Base-by-base conservation (phyloP, 2,888 invertebrate species). In the Trichopria drosophilae region DNA sequence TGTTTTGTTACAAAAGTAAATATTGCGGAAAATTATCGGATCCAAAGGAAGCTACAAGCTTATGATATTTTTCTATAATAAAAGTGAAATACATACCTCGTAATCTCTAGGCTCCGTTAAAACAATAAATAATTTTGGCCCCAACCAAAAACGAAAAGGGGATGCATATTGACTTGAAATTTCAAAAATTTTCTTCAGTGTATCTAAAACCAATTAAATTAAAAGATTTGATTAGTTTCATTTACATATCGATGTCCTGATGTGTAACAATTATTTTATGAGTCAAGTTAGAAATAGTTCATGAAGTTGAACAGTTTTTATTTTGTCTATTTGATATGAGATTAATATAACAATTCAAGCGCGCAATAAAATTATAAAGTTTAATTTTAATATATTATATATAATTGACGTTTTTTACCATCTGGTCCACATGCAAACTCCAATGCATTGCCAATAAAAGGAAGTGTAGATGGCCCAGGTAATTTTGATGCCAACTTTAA, bases 391-490 rank as follows among this genome's bases (percentile, higher is more conserved):
- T 26, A 15, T 31, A 36, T 29, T 23, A n/a, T 29, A 20, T 10
- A 28, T 5, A 10, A 39, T 22, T 15, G 12, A 19, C 18, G 4
- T 19, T 18, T 12, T 31, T 28, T 49, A 61, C 63, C 63, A 6
- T 60, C 59, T 10, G 50, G 29, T 10, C 46, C 40, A 31, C 62
- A 61, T 7, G 60, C 59, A 16, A 64, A 61, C 13, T 50, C 49
- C 9, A 61, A 35, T 28, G 64, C 64, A 34, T 63, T 64, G 18
- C 64, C 64, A 16, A 64, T 54, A 6, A 63, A 34, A 2, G 64
- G 64, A 10, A 64, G 28, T 0, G 58, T 41, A 6, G 54, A 58
- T 26, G 64, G 64, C 24, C 64, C 64, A 1, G 62, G 57, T 28
- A 63, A 32, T 24, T 52, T 58, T 20, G 53, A 41, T 2, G 60